A percentile compares a stretch with the other conserved stretches of the same genome.
Evolutionary conservation across 2,888 invertebrate species (phyloP).

Genomic region (Caenorhabditis sp.): DNA sequence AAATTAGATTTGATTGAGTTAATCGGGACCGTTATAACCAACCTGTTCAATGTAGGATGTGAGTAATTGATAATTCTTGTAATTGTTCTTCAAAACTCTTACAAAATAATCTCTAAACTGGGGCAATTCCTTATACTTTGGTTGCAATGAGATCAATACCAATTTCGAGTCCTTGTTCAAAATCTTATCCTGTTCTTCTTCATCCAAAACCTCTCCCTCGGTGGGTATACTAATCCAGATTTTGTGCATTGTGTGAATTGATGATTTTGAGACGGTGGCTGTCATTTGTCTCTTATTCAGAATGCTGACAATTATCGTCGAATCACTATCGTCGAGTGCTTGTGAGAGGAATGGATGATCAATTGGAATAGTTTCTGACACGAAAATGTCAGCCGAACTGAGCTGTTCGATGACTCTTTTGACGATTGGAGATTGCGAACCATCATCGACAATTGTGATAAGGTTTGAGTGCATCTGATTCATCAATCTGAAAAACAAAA

Average conservation of each 20-base stretch:
- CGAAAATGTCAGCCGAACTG: constrained; percentile 54
- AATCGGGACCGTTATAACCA: background rate
- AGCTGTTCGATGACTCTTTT: constrained; percentile 52
- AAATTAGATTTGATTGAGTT: constrained; percentile 7
- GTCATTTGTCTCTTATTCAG: constrained; percentile 50
- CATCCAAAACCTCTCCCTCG: constrained; percentile 54
- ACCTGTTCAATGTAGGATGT: constrained; percentile 68
- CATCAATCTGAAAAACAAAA: constrained; percentile 40
- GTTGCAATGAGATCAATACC: constrained; percentile 50
- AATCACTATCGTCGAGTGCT: constrained; percentile 59
- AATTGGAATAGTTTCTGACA: constrained; percentile 58
- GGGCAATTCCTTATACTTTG: constrained; percentile 55
- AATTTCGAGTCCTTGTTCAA: constrained; percentile 42
- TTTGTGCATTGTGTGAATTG: constrained; percentile 47
- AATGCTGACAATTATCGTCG: constrained; percentile 58
- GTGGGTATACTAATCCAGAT: constrained; percentile 58
- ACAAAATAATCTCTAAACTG: constrained; percentile 68
- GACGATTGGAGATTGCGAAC: constrained; percentile 40
- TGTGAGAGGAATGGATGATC: constrained; percentile 56
- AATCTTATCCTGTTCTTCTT: constrained; percentile 41
- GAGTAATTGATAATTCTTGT: constrained; percentile 65
- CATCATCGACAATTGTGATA: constrained; percentile 61
- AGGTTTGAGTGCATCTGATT: constrained; percentile 57
- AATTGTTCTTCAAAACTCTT: constrained; percentile 66
- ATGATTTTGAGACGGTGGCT: constrained; percentile 29